These are phyloP conservation scores for Hololepta plana DNA, from an alignment of 2,888 invertebrate genomes.

Conservation along the genomic window DNA sequence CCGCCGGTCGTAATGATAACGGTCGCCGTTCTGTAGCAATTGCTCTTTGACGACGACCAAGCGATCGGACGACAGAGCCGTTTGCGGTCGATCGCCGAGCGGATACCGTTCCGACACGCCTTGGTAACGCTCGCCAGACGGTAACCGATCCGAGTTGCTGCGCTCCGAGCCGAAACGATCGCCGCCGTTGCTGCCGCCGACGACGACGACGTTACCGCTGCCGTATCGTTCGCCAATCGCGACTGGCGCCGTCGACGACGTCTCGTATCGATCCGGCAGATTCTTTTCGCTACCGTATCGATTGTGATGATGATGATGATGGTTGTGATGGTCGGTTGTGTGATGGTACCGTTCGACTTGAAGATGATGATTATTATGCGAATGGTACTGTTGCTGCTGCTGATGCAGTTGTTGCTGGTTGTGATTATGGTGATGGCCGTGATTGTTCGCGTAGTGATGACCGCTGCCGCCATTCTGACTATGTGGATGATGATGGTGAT, in stretches of 20 bases:
- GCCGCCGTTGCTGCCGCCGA: constrained; percentile 5
- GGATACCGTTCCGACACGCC: constrained; percentile 25
- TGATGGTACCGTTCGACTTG: constrained; percentile 12
- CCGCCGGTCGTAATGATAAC: constrained; percentile 14
- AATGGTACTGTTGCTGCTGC: constrained; percentile 4
- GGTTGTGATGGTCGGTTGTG: constrained; percentile 9
- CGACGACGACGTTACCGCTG: constrained; percentile 7
- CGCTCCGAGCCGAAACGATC: constrained; percentile 20
- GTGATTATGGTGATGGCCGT: constrained; percentile 1
- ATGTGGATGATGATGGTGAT: constrained; percentile 14
- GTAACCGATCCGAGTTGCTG: constrained; percentile 21
- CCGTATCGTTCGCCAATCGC: constrained; percentile 7
- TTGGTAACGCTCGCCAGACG: constrained; percentile 24
- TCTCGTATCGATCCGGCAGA: constrained; percentile 8
- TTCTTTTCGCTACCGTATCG: constrained; percentile 8
- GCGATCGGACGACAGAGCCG: constrained; percentile 26
- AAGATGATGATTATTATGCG: background rate
- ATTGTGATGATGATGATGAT: constrained; percentile 1
- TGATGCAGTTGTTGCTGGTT: constrained; percentile 3
- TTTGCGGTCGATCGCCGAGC: constrained; percentile 28
- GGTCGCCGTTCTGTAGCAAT: too few species aligned
- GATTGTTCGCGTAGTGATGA: constrained; percentile 1
- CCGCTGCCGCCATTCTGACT: too few species aligned
- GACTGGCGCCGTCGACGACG: background rate
- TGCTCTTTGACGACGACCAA: constrained; percentile 13